A percentile compares a stretch with the other conserved stretches of the same genome.
These are phyloP conservation scores for Mola mola DNA, from an alignment of 2,113 vertebrate species.

Conservation along the genomic window DNA sequence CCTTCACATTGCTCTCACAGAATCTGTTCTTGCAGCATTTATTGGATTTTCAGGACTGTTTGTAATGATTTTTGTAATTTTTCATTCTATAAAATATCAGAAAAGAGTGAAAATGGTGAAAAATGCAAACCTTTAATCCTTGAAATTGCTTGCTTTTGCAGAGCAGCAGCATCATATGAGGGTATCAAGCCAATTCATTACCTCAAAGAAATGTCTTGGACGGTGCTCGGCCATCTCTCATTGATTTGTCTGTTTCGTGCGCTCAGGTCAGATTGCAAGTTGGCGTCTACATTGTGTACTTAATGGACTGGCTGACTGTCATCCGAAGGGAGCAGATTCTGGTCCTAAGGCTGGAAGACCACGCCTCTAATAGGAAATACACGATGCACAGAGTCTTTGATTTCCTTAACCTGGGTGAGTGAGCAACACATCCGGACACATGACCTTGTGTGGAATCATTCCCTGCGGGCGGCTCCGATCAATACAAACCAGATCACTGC, in stretches of 20 bases:
- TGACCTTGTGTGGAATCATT: background rate
- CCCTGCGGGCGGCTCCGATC: constrained; percentile 6
- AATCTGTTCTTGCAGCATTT: too few species aligned
- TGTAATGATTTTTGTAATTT: background rate
- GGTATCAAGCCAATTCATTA: too few species aligned
- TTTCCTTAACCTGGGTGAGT: constrained; percentile 91
- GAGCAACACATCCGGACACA: background rate
- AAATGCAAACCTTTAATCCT: too few species aligned
- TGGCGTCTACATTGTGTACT: constrained; percentile 92
- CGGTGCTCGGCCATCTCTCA: too few species aligned
- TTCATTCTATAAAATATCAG: background rate
- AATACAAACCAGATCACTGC: background rate
- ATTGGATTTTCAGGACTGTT: background rate
- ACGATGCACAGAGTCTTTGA: constrained; percentile 93
- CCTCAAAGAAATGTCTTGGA: too few species aligned
- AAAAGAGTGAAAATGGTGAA: background rate
- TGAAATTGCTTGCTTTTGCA: too few species aligned
- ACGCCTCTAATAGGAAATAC: constrained; percentile 88
- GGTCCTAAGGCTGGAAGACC: constrained; percentile 93
- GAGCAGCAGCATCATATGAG: too few species aligned
- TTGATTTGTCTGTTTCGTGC: constrained; percentile 14
- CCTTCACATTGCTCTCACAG: background rate
- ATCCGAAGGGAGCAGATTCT: constrained; percentile 90
- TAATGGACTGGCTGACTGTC: constrained; percentile 93
- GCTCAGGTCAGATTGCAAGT: constrained; percentile 93